A percentile compares a stretch with the other conserved stretches of the same genome.
Evolutionary conservation across 2,888 invertebrate genomes (phyloP).

Genomic region (Drosophila differens): DNA sequence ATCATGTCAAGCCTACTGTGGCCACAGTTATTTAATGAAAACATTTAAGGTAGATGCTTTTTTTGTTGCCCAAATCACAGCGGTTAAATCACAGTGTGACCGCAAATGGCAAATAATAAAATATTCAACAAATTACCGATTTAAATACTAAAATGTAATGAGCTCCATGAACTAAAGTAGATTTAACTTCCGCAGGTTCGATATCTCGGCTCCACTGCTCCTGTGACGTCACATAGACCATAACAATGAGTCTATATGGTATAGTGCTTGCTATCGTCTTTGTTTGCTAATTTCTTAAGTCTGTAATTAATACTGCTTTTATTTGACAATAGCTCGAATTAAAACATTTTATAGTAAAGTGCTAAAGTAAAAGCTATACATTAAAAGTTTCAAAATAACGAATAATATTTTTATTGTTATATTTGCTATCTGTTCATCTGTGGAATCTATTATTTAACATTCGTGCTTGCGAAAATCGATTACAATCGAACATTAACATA

Average conservation of each 20-base stretch:
- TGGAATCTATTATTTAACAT: not conserved
- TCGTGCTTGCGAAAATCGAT: not conserved
- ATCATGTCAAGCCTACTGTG: too few species aligned
- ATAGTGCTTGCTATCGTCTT: not conserved
- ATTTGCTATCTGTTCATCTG: not conserved
- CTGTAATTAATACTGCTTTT: not conserved
- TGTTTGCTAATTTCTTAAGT: not conserved
- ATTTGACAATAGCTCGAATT: not conserved
- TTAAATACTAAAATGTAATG: not conserved
- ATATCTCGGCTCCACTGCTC: not conserved
- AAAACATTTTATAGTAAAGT: not conserved
- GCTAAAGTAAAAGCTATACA: not conserved
- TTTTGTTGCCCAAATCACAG: conserved; percentile 5
- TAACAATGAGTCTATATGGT: not conserved
- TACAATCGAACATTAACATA: not conserved
- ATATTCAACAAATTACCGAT: not conserved
- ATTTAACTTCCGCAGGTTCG: not conserved
- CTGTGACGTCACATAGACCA: not conserved
- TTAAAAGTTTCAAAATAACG: not conserved
- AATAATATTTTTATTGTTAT: not conserved
- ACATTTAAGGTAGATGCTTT: not conserved
- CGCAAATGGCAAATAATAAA: not conserved
- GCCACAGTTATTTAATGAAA: not conserved
- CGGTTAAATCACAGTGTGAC: conserved; percentile 14
- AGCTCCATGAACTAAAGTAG: not conserved